Conservation (phyloP, 1,140 invertebrate genomes). For the Drosophila parvula region DNA sequence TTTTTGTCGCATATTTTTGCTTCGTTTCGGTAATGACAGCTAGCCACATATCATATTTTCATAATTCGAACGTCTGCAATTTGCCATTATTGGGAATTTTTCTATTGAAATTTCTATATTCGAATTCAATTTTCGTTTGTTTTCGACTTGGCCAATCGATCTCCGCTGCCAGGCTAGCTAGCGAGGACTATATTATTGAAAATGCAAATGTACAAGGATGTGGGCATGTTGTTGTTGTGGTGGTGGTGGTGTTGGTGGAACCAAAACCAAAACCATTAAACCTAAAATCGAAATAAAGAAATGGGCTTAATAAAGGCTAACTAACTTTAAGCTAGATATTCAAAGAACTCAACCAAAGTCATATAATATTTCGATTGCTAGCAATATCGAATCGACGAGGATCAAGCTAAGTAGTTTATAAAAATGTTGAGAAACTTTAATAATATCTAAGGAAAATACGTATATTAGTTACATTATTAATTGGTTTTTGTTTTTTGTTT, state of each 20-base stretch:
- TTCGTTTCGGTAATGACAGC: constrained; percentile 46
- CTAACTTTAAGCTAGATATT: constrained; percentile 47
- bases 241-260: constrained; percentile 12
- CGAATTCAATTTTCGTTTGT: background rate
- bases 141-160: constrained; percentile 38
- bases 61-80: constrained; percentile 40
- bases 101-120: constrained; percentile 12
- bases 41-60: constrained; percentile 49
- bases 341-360: constrained; percentile 42
- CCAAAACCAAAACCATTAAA: constrained; percentile 38
- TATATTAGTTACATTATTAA: constrained; percentile 33
- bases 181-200: constrained; percentile 17
- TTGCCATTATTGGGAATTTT: constrained; percentile 39
- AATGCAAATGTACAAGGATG: constrained; percentile 58
- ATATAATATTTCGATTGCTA: constrained; percentile 40
- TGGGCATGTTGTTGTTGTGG: constrained; percentile 22
- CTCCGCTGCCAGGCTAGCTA: constrained; percentile 21
- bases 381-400: constrained; percentile 47
- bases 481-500: constrained; percentile 11
- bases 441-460: constrained; percentile 48
- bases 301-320: constrained; percentile 22
- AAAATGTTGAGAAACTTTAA: constrained; percentile 46
- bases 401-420: constrained; percentile 45
- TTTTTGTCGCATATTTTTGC: constrained; percentile 32
- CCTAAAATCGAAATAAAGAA: constrained; percentile 37